These are phyloP conservation scores for Daktulosphaira vitifoliae DNA, from an alignment of 1,140 invertebrate genomes.

Conservation along the genomic window DNA sequence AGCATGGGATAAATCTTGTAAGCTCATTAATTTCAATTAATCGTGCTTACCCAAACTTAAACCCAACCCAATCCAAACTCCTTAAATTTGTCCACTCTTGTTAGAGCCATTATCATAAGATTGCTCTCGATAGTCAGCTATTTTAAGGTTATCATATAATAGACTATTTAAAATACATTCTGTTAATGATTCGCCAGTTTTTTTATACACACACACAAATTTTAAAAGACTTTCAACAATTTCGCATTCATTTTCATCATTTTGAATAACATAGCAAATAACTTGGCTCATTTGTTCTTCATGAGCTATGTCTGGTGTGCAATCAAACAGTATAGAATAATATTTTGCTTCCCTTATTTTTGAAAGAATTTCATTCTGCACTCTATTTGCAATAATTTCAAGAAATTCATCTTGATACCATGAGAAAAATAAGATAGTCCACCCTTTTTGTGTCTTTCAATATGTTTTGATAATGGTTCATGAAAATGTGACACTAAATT, in stretches of 20 bases:
- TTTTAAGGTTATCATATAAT: constrained; percentile 12
- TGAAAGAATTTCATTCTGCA: constrained; percentile 33
- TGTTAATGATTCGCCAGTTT: background rate
- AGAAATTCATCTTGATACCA: constrained; percentile 22
- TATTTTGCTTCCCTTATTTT: background rate
- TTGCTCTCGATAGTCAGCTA: background rate
- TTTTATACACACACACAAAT: background rate
- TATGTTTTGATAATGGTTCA: background rate
- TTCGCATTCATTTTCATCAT: background rate
- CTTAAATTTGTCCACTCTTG: constrained; percentile 13
- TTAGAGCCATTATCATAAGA: constrained; percentile 10
- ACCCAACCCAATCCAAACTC: too few species aligned
- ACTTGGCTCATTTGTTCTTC: constrained; percentile 30
- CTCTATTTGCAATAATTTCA: constrained; percentile 29
- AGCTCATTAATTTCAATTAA: background rate
- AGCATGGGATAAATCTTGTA: background rate
- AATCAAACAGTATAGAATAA: background rate
- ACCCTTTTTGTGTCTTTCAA: background rate
- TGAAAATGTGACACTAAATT: background rate
- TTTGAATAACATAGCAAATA: background rate
- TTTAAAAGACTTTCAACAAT: background rate
- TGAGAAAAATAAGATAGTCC: background rate
- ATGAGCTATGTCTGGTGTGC: constrained; percentile 23
- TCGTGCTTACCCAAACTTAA: too few species aligned
- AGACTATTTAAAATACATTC: constrained; percentile 2